These are phyloP conservation scores for Ophiodon elongatus DNA, from an alignment of 2,113 vertebrate genomes.

Conservation along the genomic window DNA sequence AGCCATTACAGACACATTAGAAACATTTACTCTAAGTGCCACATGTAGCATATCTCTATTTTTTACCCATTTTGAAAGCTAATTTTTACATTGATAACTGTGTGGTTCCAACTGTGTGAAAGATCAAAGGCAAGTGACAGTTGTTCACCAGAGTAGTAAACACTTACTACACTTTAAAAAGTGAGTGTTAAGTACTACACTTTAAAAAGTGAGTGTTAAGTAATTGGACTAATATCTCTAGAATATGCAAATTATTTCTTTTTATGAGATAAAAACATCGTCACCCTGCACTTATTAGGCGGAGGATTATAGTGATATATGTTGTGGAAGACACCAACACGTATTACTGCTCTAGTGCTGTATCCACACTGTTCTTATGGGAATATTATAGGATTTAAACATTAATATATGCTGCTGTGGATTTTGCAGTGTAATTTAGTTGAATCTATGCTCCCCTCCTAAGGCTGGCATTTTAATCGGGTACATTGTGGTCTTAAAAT, in stretches of 20 bases:
- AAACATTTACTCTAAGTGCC: not conserved
- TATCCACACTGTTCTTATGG: not conserved
- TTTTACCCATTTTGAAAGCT: constrained; percentile 10
- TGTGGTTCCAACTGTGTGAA: not conserved
- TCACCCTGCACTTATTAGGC: not conserved
- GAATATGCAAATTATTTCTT: not conserved
- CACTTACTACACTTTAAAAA: not conserved
- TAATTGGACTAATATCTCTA: not conserved
- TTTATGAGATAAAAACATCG: not conserved
- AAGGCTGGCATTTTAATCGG: not conserved
- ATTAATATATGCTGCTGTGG: not conserved
- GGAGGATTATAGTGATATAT: not conserved
- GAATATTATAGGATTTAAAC: not conserved
- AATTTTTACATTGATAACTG: not conserved
- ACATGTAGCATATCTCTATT: not conserved
- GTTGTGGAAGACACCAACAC: not conserved
- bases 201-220: not conserved
- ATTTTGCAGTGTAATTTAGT: not conserved
- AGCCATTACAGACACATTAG: not conserved
- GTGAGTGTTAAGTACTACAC: not conserved
- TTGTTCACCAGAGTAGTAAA: not conserved
- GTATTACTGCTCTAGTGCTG: not conserved
- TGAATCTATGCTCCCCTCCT: not conserved
- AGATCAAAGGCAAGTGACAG: not conserved
- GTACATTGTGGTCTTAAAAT: not conserved